Evolutionary conservation across 2,888 invertebrate species (phyloP), one percentile per base, ranked within the genome.

Genomic region (Drosophila mulleri): DNA sequence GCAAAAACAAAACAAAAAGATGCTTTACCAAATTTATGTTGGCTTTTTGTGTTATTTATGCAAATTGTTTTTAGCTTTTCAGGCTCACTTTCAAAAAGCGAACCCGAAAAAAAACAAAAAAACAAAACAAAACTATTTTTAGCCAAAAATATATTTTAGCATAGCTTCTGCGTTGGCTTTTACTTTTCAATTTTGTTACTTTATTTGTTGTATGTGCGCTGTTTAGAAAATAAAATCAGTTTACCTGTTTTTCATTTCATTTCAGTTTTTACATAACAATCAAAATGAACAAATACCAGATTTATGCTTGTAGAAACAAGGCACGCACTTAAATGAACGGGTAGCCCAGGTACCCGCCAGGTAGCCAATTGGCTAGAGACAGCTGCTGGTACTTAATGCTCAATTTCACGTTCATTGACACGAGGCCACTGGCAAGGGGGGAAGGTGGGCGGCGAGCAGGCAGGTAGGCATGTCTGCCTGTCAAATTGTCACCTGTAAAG

Each of bases 211-310:
- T 32, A 2, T 11, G 29, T 48, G 48, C 44, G 60, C 67, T 60
- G 72, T 72, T 71, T 65, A 68, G 89, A 86, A 86, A 86, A 82
- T 89, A 69, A 89, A 88, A 89, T 85, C 78, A 88, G 78, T 83
- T 80, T 87, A 80, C 53, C 69, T 81, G 76, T 72, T 65, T 62
- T 59, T 48, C 58, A 59, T 48, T 59, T 29, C 45, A 37, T 47
- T 59, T 48, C 39, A 37, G 47, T 58, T 72, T 78, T 86, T 86
- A 82, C 80, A 82, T 81, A 81, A 81, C 80, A 82, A 78, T 75
- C 64, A 74, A 77, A 75, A 53, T 52, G 35, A 69, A 78, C 72
- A 75, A 78, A 79, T 70, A 50, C 41, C 47, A 39, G 69, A 78
- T 50, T 50, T 7, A 75, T 45, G 63, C 63, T 78, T 75, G 54